phyloP scores from a whole-genome alignment of 1,140 invertebrate species.

The Zaprionus capensis region DNA sequence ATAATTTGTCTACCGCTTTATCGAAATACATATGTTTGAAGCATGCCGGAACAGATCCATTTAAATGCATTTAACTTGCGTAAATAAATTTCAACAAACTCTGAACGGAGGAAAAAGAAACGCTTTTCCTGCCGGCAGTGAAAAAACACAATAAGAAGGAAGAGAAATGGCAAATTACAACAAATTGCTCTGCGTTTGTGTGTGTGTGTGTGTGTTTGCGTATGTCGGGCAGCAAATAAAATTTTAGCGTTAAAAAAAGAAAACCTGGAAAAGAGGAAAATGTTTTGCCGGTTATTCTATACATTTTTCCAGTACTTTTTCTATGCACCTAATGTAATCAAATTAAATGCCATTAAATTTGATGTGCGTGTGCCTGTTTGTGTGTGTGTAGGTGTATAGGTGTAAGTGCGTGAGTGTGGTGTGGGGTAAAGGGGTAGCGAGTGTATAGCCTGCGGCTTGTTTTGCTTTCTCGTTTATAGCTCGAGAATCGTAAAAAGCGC shows the following conservation, averaged over 20 bases:
- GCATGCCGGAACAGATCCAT: background rate
- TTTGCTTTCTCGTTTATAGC: slow-evolving; percentile 44
- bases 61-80: slow-evolving; percentile 14
- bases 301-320: slow-evolving; percentile 32
- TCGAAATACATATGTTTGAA: background rate
- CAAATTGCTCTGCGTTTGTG: slow-evolving; percentile 57
- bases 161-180: slow-evolving; percentile 59
- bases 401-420: slow-evolving; percentile 17
- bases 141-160: slow-evolving; percentile 38
- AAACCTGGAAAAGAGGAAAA: slow-evolving; percentile 41
- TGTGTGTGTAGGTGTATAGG: slow-evolving; percentile 27
- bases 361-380: slow-evolving; percentile 36
- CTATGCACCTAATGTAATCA: slow-evolving; percentile 73
- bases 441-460: slow-evolving; percentile 40
- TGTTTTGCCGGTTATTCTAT: slow-evolving; percentile 13
- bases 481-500: slow-evolving; percentile 63
- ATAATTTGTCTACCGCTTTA: background rate
- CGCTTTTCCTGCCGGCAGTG: background rate
- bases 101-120: background rate
- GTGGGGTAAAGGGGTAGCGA: slow-evolving; percentile 43
- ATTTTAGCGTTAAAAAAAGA: slow-evolving; percentile 27
- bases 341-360: slow-evolving; percentile 74
- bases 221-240: slow-evolving; percentile 19
- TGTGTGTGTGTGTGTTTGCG: slow-evolving; percentile 25
- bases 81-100: background rate